Conservation (phyloP, 2,888 invertebrate genomes). For the Drosophila paranaensis region DNA sequence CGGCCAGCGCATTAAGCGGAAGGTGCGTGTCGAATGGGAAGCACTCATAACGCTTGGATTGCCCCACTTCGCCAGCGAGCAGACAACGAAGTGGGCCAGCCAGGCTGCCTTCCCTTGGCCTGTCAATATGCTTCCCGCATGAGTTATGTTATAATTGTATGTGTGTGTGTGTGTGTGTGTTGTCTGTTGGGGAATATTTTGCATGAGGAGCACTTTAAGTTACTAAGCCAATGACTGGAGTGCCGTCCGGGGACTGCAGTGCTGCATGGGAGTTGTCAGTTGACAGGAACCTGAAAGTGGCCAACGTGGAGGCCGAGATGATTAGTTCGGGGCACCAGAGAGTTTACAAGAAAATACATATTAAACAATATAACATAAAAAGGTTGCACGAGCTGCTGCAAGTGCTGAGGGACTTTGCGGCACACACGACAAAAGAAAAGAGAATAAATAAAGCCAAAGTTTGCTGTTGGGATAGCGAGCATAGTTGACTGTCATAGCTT, state of each 20-base stretch:
- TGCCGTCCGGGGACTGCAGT: conserved; percentile 57
- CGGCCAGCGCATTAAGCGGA: conserved; percentile 6
- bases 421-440: conserved; percentile 1
- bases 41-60: conserved; percentile 71
- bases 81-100: conserved; percentile 20
- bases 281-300: conserved; percentile 64
- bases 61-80: conserved; percentile 19
- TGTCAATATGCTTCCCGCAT: conserved; percentile 71
- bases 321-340: conserved; percentile 51
- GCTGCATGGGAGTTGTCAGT: conserved; percentile 37
- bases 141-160: conserved; percentile 51
- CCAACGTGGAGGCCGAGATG: conserved; percentile 49
- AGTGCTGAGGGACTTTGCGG: conserved; percentile 17
- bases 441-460: conserved; percentile 15
- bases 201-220: conserved; percentile 61
- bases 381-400: conserved; percentile 9
- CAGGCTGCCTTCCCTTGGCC: conserved; percentile 30
- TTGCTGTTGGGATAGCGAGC: not conserved
- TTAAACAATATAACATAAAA: conserved; percentile 38
- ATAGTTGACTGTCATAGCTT: not conserved
- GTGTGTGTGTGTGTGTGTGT: conserved; percentile 18
- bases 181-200: conserved; percentile 21
- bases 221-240: conserved; percentile 57
- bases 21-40: conserved; percentile 74
- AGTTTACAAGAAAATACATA: conserved; percentile 36